These are phyloP conservation scores for Spisula subtruncata DNA, from an alignment of 2,888 invertebrate genomes.

Conservation along the genomic window DNA sequence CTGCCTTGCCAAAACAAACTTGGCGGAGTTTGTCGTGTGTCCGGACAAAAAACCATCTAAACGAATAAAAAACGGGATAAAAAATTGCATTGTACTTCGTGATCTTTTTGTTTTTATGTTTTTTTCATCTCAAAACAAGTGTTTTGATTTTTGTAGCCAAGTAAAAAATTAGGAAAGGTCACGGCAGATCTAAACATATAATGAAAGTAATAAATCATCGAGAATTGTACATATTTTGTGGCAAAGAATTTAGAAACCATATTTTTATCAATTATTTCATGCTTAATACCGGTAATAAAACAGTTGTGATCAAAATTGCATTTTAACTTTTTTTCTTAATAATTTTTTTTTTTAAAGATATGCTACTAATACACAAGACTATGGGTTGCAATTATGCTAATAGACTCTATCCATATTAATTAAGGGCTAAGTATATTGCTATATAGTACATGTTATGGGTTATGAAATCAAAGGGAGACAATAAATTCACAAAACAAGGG, in stretches of 20 bases:
- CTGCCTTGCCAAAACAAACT: slow-evolving; percentile 27
- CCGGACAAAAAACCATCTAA: slow-evolving; percentile 14
- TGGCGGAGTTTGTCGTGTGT: slow-evolving; percentile 23
- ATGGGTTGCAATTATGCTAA: too few species aligned
- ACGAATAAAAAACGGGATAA: neutral
- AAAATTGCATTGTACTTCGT: slow-evolving; percentile 12
- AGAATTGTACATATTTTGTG: neutral
- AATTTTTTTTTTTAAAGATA: too few species aligned
- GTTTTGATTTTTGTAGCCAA: slow-evolving; percentile 20
- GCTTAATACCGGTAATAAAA: neutral
- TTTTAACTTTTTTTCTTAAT: neutral
- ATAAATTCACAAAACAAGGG: too few species aligned
- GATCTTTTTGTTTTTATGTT: slow-evolving; percentile 11
- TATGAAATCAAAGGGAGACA: too few species aligned
- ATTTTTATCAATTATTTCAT: neutral
- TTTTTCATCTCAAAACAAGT: slow-evolving; percentile 25
- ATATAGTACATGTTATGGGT: too few species aligned
- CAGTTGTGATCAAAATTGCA: neutral
- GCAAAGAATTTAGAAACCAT: neutral
- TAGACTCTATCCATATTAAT: too few species aligned
- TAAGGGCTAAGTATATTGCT: too few species aligned
- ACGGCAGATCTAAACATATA: neutral
- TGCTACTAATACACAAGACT: too few species aligned
- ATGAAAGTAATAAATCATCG: neutral
- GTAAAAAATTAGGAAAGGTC: neutral